Percentiles rank a stretch among this genome's conserved stretches.
These are phyloP conservation scores for Hemitrygon akajei DNA, from an alignment of 2,797 vertebrate genomes.

Conservation along the genomic window DNA sequence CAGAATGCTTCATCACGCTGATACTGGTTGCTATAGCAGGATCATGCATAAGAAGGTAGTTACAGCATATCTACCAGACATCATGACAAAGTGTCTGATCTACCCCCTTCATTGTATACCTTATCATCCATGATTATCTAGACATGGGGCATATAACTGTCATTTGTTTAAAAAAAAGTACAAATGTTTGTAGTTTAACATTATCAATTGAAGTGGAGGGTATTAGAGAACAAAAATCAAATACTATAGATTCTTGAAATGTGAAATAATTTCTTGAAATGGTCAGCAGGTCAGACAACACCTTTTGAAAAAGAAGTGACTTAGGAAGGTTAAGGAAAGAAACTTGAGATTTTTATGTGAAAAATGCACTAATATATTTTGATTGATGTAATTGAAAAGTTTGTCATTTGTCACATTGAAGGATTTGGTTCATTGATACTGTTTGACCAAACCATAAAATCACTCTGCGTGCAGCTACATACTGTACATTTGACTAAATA, in stretches of 20 bases:
- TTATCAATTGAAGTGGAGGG: no score
- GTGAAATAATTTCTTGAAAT: no score
- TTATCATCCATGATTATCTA: not conserved
- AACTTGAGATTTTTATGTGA: not conserved
- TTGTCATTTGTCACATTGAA: no score
- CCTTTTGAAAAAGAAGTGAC: not conserved
- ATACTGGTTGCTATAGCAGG: not conserved
- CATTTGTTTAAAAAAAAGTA: no score
- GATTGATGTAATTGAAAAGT: no score
- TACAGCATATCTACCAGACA: not conserved
- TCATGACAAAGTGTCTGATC: not conserved
- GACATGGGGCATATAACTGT: not conserved
- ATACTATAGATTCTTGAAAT: no score
- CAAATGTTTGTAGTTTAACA: no score
- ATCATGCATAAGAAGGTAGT: not conserved
- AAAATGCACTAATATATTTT: no score
- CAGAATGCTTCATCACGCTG: not conserved
- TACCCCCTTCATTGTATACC: no score
- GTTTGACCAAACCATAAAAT: not conserved
- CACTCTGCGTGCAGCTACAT: not conserved
- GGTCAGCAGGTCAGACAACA: no score
- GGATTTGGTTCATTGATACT: not conserved
- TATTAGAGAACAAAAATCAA: no score
- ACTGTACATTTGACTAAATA: not conserved
- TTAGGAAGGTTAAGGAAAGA: not conserved